Percentiles rank a stretch among this genome's conserved stretches.
Conservation (phyloP, 2,113 vertebrate genomes). For the Leuciscus idus region DNA sequence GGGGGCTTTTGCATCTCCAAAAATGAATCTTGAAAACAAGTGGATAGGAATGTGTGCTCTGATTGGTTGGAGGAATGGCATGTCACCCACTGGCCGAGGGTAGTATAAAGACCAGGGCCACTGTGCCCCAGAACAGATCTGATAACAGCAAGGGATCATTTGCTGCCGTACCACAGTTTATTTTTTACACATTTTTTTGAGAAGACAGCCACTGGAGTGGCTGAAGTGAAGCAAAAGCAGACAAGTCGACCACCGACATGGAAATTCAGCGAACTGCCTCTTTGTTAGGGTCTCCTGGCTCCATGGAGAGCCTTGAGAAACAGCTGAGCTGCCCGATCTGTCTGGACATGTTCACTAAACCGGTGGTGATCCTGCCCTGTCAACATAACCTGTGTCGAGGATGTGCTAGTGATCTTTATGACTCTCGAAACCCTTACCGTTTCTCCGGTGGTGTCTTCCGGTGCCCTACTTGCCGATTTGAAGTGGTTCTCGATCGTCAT, state of each 20-base stretch:
- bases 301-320: slow-evolving; percentile 95
- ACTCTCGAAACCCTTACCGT: slow-evolving; percentile 82
- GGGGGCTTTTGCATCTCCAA: slow-evolving; percentile 68
- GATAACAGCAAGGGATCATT: slow-evolving; percentile 42
- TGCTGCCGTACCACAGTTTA: background rate
- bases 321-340: slow-evolving; percentile 98
- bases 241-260: slow-evolving; percentile 58
- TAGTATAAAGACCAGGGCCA: slow-evolving; percentile 72
- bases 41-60: slow-evolving; percentile 70
- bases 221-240: slow-evolving; percentile 1
- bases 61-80: slow-evolving; percentile 63
- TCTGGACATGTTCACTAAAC: slow-evolving; percentile 97
- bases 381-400: slow-evolving; percentile 97
- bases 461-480: slow-evolving; percentile 94
- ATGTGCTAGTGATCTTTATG: slow-evolving; percentile 92
- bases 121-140: slow-evolving; percentile 64
- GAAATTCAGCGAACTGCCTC: slow-evolving; percentile 77
- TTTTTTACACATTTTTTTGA: background rate
- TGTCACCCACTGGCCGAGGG: slow-evolving; percentile 68
- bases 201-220: slow-evolving; percentile 28
- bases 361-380: slow-evolving; percentile 96
- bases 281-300: slow-evolving; percentile 72
- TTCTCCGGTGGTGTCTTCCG: slow-evolving; percentile 89
- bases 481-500: slow-evolving; percentile 95
- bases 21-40: slow-evolving; percentile 68